Evolutionary conservation across 2,797 vertebrate genomes (phyloP).

Genomic region (Coluber constrictor): DNA sequence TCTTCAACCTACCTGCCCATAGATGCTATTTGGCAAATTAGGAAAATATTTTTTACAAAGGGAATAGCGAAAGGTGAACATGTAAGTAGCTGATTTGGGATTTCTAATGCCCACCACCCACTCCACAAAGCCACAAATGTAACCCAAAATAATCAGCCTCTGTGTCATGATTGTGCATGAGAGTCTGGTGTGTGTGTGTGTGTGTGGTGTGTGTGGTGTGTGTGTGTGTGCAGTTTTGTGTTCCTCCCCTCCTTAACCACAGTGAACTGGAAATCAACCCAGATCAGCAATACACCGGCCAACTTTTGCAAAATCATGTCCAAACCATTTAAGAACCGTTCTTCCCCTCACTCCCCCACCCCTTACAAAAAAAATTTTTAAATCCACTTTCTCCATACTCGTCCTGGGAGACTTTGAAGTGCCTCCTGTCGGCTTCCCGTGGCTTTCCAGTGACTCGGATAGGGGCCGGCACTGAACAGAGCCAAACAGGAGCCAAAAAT

Average conservation of each 20-base stretch:
- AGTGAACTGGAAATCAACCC: background rate
- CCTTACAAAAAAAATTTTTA: too few species aligned
- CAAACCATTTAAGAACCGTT: background rate
- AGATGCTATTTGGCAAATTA: background rate
- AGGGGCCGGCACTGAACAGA: accelerated
- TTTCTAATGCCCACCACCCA: background rate
- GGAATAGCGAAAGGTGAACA: background rate
- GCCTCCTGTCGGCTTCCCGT: background rate
- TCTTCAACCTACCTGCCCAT: background rate
- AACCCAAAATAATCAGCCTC: background rate
- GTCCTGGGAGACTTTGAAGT: background rate
- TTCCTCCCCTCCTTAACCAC: constrained; percentile 5
- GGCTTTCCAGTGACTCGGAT: background rate
- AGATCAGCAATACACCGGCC: background rate
- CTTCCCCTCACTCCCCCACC: background rate
- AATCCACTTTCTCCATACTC: too few species aligned
- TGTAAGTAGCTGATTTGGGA: background rate
- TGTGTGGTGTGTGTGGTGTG: too few species aligned
- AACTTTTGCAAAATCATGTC: background rate
- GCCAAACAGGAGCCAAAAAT: accelerated
- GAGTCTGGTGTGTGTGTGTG: too few species aligned
- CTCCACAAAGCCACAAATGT: background rate
- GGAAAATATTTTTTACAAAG: background rate
- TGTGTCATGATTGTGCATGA: background rate
- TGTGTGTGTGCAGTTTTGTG: background rate